Base-by-base conservation (phyloP, 2,797 vertebrate species). In the Pempheris klunzingeri region DNA sequence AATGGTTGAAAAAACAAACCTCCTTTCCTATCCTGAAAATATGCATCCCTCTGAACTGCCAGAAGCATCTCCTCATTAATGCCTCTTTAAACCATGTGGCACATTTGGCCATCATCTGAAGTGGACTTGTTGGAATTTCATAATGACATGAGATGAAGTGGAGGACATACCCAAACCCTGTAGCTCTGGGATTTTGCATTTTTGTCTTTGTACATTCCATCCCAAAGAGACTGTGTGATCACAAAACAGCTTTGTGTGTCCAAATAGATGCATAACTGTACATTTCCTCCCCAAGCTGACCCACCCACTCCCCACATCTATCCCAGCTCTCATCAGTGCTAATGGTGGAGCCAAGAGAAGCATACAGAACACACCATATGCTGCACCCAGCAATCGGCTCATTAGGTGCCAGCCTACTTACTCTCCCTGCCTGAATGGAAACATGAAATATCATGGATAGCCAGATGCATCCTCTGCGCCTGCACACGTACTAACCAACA, bases 301-400 rank as follows among this genome's bases (percentile, higher is more conserved):
- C 83, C 74, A 44, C 70, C 82, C 79, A 73, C 69, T 78, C 76
- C 57, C 2, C 66, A 66, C 57, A 82, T 83, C 65, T 88, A 80
- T 81, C 80, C 70, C 50, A 60, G 71, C 78, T 78, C 79, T 80
- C 83, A 90, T 83, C 82, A 87, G 72, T 52, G 76, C 73, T 87
- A 87, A 90, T 89, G 91, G 85, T 83, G 76, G 71, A 81, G 90
- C 77, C 88, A 84, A 86, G 70, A 90, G 88, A 92, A 90, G 77
- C 86, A 78, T 84, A 86, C 77, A 83, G 83, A 85, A 87, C 75
- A 74, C 70, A 41, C 90, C 93, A 93, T 94, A 93, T 94, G 93
- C 87, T 93, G 82, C 83, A 88, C 80, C 65, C 78, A 77, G 87
- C 88, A 84, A 88, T 86, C 80, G 78, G 86, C 92, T 94, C 89